A percentile compares a stretch with the other conserved stretches of the same genome.
These are phyloP conservation scores for Sternotherus odoratus DNA, from an alignment of 2,797 vertebrate species.

Conservation along the genomic window DNA sequence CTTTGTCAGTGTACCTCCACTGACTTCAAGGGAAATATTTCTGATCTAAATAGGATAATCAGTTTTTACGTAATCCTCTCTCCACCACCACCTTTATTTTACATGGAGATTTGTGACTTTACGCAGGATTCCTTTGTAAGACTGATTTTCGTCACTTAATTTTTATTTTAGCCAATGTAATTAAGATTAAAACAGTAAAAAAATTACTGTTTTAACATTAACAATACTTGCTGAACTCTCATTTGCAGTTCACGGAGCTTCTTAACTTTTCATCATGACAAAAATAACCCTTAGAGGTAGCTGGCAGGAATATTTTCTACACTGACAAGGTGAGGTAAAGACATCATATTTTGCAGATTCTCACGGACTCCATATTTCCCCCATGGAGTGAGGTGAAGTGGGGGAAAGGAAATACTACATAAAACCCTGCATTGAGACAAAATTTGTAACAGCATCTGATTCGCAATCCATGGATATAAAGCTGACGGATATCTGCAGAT, in stretches of 20 bases:
- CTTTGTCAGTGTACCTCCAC: not conserved
- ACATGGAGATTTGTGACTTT: not conserved
- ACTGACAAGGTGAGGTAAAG: not conserved
- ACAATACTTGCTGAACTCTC: not conserved
- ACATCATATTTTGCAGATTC: not conserved
- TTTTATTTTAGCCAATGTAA: not conserved
- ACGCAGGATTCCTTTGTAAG: not conserved
- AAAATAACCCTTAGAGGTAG: not conserved
- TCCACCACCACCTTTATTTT: no score
- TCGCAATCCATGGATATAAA: no score
- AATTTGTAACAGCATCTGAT: no score
- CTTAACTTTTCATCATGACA: not conserved
- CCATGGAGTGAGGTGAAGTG: not conserved
- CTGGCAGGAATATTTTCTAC: not conserved
- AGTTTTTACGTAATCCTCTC: not conserved
- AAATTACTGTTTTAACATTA: not conserved
- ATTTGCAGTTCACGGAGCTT: not conserved
- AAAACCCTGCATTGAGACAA: no score
- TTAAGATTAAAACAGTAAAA: not conserved
- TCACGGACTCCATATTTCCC: slow-evolving; percentile 20
- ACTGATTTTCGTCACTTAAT: not conserved
- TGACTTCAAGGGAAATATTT: not conserved
- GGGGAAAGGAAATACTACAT: not conserved
- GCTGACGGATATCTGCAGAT: not conserved
- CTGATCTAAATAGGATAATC: not conserved